These are phyloP conservation scores for Eupithecia inturbata DNA, from an alignment of 2,888 invertebrate species.

Conservation along the genomic window DNA sequence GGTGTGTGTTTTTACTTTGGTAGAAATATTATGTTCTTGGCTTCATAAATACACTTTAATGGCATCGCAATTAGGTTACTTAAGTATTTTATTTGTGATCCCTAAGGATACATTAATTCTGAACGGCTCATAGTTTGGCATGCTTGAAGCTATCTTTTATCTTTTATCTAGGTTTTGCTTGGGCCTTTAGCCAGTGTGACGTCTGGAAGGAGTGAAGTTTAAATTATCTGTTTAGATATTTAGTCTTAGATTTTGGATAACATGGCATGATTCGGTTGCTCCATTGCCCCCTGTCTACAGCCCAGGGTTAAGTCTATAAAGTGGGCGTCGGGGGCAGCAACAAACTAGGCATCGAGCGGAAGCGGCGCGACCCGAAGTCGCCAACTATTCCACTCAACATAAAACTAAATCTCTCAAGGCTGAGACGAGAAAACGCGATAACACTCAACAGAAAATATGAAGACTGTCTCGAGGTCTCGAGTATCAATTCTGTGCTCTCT, in stretches of 20 bases:
- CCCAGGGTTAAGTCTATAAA: slow-evolving; percentile 34
- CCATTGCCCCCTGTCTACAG: slow-evolving; percentile 33
- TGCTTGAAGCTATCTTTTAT: slow-evolving; percentile 31
- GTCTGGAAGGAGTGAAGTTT: neutral
- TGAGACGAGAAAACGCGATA: slow-evolving; percentile 63
- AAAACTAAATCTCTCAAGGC: slow-evolving; percentile 71
- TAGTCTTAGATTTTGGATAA: slow-evolving; percentile 17
- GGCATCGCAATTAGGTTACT: neutral
- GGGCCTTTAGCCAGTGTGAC: slow-evolving; percentile 16
- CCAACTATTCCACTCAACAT: slow-evolving; percentile 74
- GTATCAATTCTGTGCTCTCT: slow-evolving; percentile 55
- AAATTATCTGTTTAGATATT: neutral
- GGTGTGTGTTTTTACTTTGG: too few species aligned
- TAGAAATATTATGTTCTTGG: neutral
- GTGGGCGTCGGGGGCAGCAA: slow-evolving; percentile 54
- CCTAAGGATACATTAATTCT: slow-evolving; percentile 43
- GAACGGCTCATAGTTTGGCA: slow-evolving; percentile 39
- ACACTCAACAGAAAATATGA: slow-evolving; percentile 63
- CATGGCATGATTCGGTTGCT: slow-evolving; percentile 35
- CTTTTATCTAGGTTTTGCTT: slow-evolving; percentile 35
- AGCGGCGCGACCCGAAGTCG: slow-evolving; percentile 73
- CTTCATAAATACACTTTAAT: neutral
- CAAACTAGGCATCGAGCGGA: slow-evolving; percentile 63
- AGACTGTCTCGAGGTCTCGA: slow-evolving; percentile 56
- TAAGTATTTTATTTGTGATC: slow-evolving; percentile 21